Evolutionary conservation across 2,113 vertebrate genomes (phyloP).

Genomic region (Monopterus albus): DNA sequence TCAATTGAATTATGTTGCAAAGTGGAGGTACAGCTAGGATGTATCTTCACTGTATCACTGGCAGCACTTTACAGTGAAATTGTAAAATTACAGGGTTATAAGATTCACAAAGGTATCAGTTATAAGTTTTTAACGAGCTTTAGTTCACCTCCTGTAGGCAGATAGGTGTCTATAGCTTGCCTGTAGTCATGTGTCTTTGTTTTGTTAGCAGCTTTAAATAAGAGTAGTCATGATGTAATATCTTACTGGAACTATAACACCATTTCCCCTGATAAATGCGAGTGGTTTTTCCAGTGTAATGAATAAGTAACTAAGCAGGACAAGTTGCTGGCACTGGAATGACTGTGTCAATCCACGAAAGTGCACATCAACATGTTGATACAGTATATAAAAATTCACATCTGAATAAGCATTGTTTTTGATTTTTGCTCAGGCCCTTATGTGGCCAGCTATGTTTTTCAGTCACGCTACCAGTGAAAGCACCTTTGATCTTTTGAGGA

Average conservation of each 20-base stretch:
- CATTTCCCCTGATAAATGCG: not conserved
- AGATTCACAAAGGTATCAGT: too few relatives aligned
- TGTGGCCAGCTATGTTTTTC: constrained; percentile 39
- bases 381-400: not conserved
- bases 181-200: not conserved
- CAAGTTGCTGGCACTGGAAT: not conserved
- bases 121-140: too few relatives aligned
- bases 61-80: too few relatives aligned
- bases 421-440: constrained; percentile 44
- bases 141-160: not conserved
- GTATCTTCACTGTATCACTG: too few relatives aligned
- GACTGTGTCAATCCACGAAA: not conserved
- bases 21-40: too few relatives aligned
- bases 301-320: not conserved
- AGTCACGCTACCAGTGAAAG: constrained; percentile 1
- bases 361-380: not conserved
- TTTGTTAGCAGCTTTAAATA: not conserved
- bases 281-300: not conserved
- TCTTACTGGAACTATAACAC: not conserved
- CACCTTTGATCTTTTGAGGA: constrained; percentile 74
- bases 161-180: not conserved
- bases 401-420: not conserved
- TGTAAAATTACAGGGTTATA: too few relatives aligned
- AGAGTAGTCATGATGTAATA: not conserved
- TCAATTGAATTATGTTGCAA: too few relatives aligned